Conservation (phyloP, 1,140 invertebrate species). For the Drosophila athabasca region DNA sequence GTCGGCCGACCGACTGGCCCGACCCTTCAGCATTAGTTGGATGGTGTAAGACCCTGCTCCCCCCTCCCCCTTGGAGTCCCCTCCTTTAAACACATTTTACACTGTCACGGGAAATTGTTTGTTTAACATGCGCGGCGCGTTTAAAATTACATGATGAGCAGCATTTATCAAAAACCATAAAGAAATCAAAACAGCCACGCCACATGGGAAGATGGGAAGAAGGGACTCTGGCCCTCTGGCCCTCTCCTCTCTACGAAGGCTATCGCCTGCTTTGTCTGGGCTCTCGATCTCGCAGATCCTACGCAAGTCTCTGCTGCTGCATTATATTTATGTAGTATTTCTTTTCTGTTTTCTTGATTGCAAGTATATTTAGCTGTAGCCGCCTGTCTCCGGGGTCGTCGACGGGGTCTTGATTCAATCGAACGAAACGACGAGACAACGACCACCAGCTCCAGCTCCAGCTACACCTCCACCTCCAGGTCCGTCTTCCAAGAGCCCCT, state of each 20-base stretch:
- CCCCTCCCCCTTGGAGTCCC: background rate
- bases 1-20: background rate
- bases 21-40: constrained; percentile 36
- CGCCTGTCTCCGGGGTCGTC: constrained; percentile 65
- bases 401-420: constrained; percentile 76
- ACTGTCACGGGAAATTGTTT: constrained; percentile 82
- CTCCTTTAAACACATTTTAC: constrained; percentile 56
- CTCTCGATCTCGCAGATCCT: constrained; percentile 56
- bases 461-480: background rate
- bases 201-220: constrained; percentile 15
- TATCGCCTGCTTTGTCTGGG: constrained; percentile 31
- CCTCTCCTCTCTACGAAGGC: background rate
- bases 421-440: constrained; percentile 42
- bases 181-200: constrained; percentile 31
- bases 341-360: constrained; percentile 56
- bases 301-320: constrained; percentile 51
- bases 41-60: background rate
- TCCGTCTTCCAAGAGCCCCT: constrained; percentile 18
- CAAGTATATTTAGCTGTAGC: constrained; percentile 76
- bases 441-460: constrained; percentile 1
- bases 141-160: constrained; percentile 81
- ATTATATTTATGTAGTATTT: too few relatives aligned
- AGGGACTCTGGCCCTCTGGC: background rate
- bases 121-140: constrained; percentile 77
- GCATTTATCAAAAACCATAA: constrained; percentile 71